phyloP scores from a whole-genome alignment of 2,797 vertebrate species.

The Squalus acanthias region DNA sequence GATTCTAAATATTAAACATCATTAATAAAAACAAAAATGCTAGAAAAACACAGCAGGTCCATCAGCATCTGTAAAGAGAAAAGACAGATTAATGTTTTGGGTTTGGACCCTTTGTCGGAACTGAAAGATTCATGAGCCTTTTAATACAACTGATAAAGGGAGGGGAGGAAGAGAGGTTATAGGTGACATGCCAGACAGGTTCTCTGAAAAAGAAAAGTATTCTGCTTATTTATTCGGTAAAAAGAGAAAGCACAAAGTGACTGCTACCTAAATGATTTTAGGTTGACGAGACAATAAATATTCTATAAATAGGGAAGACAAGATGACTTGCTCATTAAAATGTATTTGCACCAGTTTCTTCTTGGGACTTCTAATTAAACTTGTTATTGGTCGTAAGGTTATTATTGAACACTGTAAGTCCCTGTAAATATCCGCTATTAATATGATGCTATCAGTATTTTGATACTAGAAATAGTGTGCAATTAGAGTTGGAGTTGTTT shows the following conservation, averaged over 20 bases:
- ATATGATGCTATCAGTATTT: background rate
- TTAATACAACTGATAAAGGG: background rate
- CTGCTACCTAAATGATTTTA: background rate
- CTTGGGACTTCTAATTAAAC: conserved; percentile 18
- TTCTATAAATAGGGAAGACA: conserved; percentile 23
- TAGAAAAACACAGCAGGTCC: background rate
- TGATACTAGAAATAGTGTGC: background rate
- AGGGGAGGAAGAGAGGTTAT: background rate
- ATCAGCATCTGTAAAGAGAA: background rate
- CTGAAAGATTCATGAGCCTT: background rate
- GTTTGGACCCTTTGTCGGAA: background rate
- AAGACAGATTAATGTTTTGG: background rate
- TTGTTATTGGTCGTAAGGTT: conserved; percentile 17
- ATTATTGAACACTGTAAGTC: background rate
- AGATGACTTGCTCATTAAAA: conserved; percentile 29
- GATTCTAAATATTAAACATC: background rate
- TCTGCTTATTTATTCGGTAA: background rate
- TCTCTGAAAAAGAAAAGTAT: background rate
- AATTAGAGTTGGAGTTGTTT: conserved; percentile 23
- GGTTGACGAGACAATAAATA: background rate
- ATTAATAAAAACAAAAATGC: background rate
- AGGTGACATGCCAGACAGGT: background rate
- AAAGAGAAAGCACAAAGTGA: conserved; percentile 6
- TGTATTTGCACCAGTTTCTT: background rate
- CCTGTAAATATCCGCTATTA: conserved; percentile 20